Percentiles rank a stretch among this genome's conserved stretches.
These are phyloP conservation scores for Bimastos eiseni DNA, from an alignment of 2,888 invertebrate species.

Conservation along the genomic window DNA sequence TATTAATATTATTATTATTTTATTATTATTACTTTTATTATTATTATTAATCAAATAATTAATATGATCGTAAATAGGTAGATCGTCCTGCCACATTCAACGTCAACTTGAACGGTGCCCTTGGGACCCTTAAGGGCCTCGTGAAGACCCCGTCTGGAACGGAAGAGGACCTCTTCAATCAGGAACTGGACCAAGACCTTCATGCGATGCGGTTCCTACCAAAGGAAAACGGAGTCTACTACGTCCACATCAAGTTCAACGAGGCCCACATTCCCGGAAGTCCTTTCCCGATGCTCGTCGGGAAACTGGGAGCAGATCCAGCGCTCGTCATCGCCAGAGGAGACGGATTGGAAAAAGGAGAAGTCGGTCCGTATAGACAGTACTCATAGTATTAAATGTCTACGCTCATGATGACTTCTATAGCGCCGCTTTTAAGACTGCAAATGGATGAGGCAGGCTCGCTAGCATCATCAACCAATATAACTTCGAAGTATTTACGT, in stretches of 20 bases:
- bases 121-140: slow-evolving; percentile 61
- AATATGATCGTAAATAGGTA: slow-evolving; percentile 50
- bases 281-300: slow-evolving; percentile 82
- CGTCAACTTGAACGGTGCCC: slow-evolving; percentile 87
- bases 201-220: slow-evolving; percentile 66
- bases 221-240: slow-evolving; percentile 80
- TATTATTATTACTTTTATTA: too few relatives aligned
- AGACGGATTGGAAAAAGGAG: slow-evolving; percentile 53
- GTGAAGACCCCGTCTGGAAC: slow-evolving; percentile 83
- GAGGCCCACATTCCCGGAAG: slow-evolving; percentile 95
- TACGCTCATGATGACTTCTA: not conserved
- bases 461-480: too few relatives aligned
- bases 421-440: not conserved
- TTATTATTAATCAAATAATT: too few relatives aligned
- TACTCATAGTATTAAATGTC: too few relatives aligned
- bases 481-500: too few relatives aligned
- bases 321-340: slow-evolving; percentile 64
- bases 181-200: slow-evolving; percentile 66
- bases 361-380: slow-evolving; percentile 37
- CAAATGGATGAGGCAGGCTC: too few relatives aligned
- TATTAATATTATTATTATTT: too few relatives aligned
- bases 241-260: slow-evolving; percentile 85
- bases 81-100: slow-evolving; percentile 92
- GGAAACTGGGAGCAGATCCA: slow-evolving; percentile 87
- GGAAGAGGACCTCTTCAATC: slow-evolving; percentile 94